Evolutionary conservation across 1,140 invertebrate species (phyloP), one percentile per base, ranked within the genome.

Genomic region (Apis laboriosa): DNA sequence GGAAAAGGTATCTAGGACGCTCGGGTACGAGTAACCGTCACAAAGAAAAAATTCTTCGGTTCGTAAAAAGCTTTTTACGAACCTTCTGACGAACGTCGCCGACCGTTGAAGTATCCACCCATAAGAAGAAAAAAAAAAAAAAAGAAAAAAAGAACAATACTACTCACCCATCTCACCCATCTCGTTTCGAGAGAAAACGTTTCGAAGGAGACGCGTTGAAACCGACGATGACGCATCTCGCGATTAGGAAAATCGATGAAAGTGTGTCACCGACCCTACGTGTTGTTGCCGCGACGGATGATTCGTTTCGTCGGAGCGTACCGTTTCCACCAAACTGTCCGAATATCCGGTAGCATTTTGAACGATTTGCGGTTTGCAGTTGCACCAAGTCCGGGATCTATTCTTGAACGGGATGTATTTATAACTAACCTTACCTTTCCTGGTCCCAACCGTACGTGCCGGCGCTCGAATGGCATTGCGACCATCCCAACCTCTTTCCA

Each of bases 391-490:
- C 71, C 74, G 56, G 49, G 61, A 72, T 88, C 88, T 86, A 88
- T 89, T 88, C 88, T 72, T 53, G 83, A 88, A 80, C 67, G 34
- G 77, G 51, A 61, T 79, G 51, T 86, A 89, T 89, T 88, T 89
- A 89, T 89, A 89, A 82, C 61, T 66, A 74, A 75, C 80, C 72
- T 89, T 88, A 88, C 80, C 87, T 88, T 88, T 88, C 77, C 73
- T 58, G 84, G 76, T 28, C 49, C 70, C 56, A 80, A 81, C 55
- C 34, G 34, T 88, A 78, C 79, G 68, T 56, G 56, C 34, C n/a
- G 72, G n/a, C 83, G 64, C 51, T 80, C 86, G 43, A 88, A 88
- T 85, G 72, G 72, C 70, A 85, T 88, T 77, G 34, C 76, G 80
- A 78, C 34, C 34, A 49, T 73, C 53, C 58, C 64, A 76, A n/a